Percentiles rank a stretch among this genome's conserved stretches.
Evolutionary conservation across 2,797 vertebrate genomes (phyloP).

Genomic region (Trichosurus vulpecula): DNA sequence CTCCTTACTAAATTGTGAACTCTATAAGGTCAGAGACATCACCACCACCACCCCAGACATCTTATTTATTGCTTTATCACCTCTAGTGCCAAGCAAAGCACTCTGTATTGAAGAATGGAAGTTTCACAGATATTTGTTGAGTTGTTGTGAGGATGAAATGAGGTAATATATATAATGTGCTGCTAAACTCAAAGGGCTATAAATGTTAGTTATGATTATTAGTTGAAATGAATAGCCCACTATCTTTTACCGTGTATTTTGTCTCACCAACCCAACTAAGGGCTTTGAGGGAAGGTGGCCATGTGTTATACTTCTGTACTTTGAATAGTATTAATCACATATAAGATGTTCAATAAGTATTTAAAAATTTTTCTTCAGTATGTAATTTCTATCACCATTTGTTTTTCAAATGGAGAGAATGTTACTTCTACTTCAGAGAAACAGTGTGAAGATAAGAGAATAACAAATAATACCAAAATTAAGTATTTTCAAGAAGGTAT

Average conservation of each 20-base stretch:
- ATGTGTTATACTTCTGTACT: background rate
- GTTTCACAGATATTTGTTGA: background rate
- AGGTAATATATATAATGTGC: background rate
- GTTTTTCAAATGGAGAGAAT: conserved; percentile 56
- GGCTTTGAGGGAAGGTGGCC: background rate
- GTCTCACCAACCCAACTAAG: background rate
- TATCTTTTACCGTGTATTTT: background rate
- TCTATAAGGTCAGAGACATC: background rate
- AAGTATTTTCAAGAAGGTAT: conserved; percentile 65
- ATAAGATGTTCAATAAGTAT: background rate
- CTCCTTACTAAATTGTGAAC: conserved; percentile 46
- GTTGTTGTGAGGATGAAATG: background rate
- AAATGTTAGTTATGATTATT: background rate
- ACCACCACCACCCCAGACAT: background rate
- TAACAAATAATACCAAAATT: conserved; percentile 48
- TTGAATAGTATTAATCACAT: background rate
- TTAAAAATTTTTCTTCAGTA: background rate
- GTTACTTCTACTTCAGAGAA: conserved; percentile 39
- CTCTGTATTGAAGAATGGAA: background rate
- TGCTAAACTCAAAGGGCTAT: background rate
- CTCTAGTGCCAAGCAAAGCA: background rate
- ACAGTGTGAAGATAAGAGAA: conserved; percentile 57
- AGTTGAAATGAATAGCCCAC: background rate
- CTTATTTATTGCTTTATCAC: background rate
- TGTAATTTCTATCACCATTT: background rate